phyloP scores from a whole-genome alignment of 1,140 invertebrate genomes.

The Hesperophylax magnus region DNA sequence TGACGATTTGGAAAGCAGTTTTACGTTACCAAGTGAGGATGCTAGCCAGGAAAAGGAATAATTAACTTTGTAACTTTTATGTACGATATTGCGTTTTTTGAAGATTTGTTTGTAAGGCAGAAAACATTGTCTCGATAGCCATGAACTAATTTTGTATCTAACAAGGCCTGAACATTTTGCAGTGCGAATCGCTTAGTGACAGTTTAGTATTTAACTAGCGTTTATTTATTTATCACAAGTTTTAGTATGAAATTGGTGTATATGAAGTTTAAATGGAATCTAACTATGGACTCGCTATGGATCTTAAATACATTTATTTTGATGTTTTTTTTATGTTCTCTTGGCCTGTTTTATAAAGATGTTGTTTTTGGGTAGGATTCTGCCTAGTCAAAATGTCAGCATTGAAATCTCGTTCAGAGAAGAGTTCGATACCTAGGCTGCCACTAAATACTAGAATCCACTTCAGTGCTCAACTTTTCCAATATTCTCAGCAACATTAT shows the following conservation, averaged over 20 bases:
- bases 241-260: not conserved
- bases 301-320: too few species aligned
- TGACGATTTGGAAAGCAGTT: conserved; percentile 42
- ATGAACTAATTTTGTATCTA: conserved; percentile 1
- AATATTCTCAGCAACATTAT: too few species aligned
- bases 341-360: too few species aligned
- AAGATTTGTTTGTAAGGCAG: not conserved
- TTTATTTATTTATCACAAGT: conserved; percentile 7
- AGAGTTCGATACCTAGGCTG: too few species aligned
- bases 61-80: not conserved
- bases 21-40: not conserved
- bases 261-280: not conserved
- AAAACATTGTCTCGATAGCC: not conserved
- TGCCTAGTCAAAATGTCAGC: too few species aligned
- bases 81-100: not conserved
- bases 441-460: too few species aligned
- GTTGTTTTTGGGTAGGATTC: too few species aligned
- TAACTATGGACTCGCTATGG: too few species aligned
- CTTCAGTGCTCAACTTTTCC: too few species aligned
- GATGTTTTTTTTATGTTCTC: too few species aligned
- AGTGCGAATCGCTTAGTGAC: conserved; percentile 50
- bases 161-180: conserved; percentile 43
- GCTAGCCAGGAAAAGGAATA: not conserved
- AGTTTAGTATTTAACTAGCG: not conserved
- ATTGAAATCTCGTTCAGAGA: too few species aligned